Evolutionary conservation across 2,797 vertebrate species (phyloP).

Genomic region (Sus cebifrons): DNA sequence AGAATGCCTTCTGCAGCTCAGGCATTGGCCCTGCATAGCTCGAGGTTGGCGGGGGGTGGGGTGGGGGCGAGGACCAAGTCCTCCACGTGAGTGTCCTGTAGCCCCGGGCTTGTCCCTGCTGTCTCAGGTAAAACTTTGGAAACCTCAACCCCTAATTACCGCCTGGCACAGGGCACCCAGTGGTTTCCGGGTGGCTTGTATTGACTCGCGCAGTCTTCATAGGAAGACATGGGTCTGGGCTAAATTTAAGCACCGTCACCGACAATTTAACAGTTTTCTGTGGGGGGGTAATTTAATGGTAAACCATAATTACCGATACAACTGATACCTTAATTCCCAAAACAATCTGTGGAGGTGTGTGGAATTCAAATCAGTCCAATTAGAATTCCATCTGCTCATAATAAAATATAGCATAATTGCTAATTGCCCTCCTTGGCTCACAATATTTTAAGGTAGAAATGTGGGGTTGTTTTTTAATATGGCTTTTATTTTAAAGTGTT

Average conservation of each 20-base stretch:
- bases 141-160: constrained; percentile 88
- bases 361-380: constrained; percentile 88
- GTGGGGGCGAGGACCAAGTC: background rate
- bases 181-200: constrained; percentile 90
- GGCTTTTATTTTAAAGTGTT: constrained; percentile 79
- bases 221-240: constrained; percentile 85
- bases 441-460: constrained; percentile 85
- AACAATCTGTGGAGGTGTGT: constrained; percentile 88
- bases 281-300: constrained; percentile 89
- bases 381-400: constrained; percentile 89
- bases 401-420: constrained; percentile 86
- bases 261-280: constrained; percentile 88
- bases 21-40: background rate
- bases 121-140: constrained; percentile 85
- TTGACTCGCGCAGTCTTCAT: constrained; percentile 86
- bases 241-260: constrained; percentile 91
- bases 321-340: constrained; percentile 89
- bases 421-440: constrained; percentile 82
- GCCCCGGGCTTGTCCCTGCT: constrained; percentile 73
- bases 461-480: constrained; percentile 81
- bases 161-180: constrained; percentile 81
- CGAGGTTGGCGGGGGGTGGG: too few species aligned
- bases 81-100: constrained; percentile 30
- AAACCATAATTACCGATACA: constrained; percentile 91
- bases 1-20: background rate